Conservation (phyloP, 2,113 vertebrate species). For the Solea senegalensis region DNA sequence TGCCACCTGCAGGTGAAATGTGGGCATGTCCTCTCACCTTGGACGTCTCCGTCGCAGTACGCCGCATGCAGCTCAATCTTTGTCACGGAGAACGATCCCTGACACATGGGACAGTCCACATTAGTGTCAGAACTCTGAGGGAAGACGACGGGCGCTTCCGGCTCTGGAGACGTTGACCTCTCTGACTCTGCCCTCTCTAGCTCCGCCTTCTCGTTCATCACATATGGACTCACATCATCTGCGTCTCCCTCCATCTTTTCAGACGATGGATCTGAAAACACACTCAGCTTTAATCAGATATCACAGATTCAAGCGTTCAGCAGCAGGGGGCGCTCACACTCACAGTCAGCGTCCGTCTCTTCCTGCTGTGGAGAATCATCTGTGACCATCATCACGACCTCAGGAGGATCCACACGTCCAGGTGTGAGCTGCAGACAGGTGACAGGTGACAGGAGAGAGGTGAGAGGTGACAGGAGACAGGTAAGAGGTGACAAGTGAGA, state of each 20-base stretch:
- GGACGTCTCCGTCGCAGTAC: slow-evolving; percentile 82
- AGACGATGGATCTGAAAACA: too few relatives aligned
- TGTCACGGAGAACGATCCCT: slow-evolving; percentile 75
- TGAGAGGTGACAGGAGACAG: too few relatives aligned
- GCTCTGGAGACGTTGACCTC: slow-evolving; percentile 2
- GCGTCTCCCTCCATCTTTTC: too few relatives aligned
- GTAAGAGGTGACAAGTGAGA: too few relatives aligned
- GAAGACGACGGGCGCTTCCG: background rate
- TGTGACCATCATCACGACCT: slow-evolving; percentile 10
- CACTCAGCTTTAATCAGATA: too few relatives aligned
- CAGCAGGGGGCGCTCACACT: too few relatives aligned
- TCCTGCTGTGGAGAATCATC: background rate
- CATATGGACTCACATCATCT: background rate
- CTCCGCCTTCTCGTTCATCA: too few relatives aligned
- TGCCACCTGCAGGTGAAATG: too few relatives aligned
- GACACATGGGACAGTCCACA: slow-evolving; percentile 89
- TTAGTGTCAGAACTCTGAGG: background rate
- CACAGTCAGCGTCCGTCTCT: slow-evolving; percentile 31
- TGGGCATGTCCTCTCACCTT: slow-evolving; percentile 14
- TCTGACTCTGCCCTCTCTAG: background rate
- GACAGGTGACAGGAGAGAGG: too few relatives aligned
- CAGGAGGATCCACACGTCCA: background rate
- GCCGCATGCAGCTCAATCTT: slow-evolving; percentile 91
- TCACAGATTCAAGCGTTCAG: too few relatives aligned
- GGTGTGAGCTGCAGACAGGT: slow-evolving; percentile 1